Evolutionary conservation across 2,113 vertebrate species (phyloP), one percentile per base, ranked within the genome.

Genomic region (Sylvietta virens): DNA sequence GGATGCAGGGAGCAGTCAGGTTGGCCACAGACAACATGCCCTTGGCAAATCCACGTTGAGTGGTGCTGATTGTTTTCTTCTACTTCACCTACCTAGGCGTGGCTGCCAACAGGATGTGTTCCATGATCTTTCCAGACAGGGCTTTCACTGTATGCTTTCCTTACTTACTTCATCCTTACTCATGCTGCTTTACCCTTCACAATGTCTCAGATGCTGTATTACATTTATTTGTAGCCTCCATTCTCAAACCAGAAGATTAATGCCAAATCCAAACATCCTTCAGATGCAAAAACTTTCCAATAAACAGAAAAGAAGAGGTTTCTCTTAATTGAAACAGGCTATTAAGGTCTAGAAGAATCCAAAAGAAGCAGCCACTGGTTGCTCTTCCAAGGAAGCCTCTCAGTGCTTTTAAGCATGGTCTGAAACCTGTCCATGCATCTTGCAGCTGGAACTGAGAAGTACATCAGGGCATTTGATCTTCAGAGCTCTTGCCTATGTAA

Each of bases 81-180:
- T 21, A 11, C 37, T 61, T 78, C 60, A n/a, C 0, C 0, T 35
- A 9, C 61, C 78, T 31, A 28, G 11, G 14, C 26, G 39, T 13
- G 26, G 37, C 42, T 92, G 40, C 62, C 21, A 72, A 56, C 40
- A 80, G 27, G 33, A 82, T 33, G 5, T 4, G 18, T 11, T 74
- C 47, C 0, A 0, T 74, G 33, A 13, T 71, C 21, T 71, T 93
- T 40, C 35, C 48, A 67, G 31, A 31, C 19, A 80, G 15, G 20
- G 31, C 11, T 90, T 81, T 78, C 26, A 53, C 51, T n/a, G 11
- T 45, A 33, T 67, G 47, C 33, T 60, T 45, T 84, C 81, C 50
- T 83, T 44, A 44, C 40, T 53, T 47, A 40, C 13, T 53, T 56
- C 42, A 16, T 28, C 26, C 54, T 84, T 78, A 50, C 4, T 73